phyloP scores from a whole-genome alignment of 2,888 invertebrate genomes.

The Hydraecia micacea region DNA sequence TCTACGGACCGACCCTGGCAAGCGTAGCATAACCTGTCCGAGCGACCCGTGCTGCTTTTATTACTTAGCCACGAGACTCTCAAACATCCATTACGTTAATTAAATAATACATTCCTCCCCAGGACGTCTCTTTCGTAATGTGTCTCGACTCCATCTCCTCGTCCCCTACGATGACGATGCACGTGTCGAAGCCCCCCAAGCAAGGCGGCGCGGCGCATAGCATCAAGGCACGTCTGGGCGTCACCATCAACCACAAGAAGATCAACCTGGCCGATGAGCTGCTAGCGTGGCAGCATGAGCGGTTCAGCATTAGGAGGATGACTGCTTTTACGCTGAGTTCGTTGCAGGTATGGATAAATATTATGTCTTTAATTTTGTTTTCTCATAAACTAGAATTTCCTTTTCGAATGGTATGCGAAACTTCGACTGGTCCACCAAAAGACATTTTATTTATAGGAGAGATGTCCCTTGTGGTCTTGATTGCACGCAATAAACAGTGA shows the following conservation, averaged over 20 bases:
- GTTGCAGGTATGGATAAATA: constrained; percentile 83
- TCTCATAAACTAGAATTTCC: no score
- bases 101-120: constrained; percentile 33
- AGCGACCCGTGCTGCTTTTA: neutral
- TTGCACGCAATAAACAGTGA: no score
- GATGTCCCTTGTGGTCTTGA: no score
- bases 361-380: no score
- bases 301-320: constrained; percentile 97
- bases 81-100: neutral
- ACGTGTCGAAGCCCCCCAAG: constrained; percentile 98
- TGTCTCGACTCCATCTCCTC: constrained; percentile 96
- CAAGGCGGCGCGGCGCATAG: constrained; percentile 94
- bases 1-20: neutral
- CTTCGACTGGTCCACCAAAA: no score
- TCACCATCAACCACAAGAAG: constrained; percentile 96
- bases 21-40: neutral
- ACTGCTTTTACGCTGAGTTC: constrained; percentile 98
- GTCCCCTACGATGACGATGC: constrained; percentile 93
- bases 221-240: constrained; percentile 90
- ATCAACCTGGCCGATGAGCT: constrained; percentile 98
- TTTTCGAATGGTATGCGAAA: no score
- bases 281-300: constrained; percentile 99
- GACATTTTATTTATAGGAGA: no score
- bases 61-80: neutral
- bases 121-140: constrained; percentile 97